These are phyloP conservation scores for Sphenodon punctatus DNA, from an alignment of 2,797 vertebrate species.

Conservation along the genomic window DNA sequence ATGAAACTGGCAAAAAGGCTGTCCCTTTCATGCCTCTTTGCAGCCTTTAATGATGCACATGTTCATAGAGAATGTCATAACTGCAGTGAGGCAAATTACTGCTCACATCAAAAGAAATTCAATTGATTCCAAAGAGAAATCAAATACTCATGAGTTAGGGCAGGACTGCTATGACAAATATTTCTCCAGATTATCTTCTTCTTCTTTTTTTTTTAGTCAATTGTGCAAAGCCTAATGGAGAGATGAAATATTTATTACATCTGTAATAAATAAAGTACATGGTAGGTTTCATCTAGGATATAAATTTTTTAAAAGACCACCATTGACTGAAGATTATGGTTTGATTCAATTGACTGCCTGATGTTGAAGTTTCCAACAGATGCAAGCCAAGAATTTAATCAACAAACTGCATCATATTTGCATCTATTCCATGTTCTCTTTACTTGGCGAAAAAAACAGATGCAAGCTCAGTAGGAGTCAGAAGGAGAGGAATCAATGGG, in stretches of 20 bases:
- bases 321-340: slow-evolving; percentile 53
- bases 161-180: slow-evolving; percentile 35
- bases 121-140: neutral
- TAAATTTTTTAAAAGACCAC: slow-evolving; percentile 11
- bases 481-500: slow-evolving; percentile 49
- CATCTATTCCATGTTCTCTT: slow-evolving; percentile 46
- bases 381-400: slow-evolving; percentile 61
- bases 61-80: slow-evolving; percentile 22
- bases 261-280: slow-evolving; percentile 14
- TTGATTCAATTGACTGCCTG: slow-evolving; percentile 59
- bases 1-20: neutral
- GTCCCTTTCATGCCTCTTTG: neutral
- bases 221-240: neutral
- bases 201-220: too few species aligned
- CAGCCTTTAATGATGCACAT: neutral
- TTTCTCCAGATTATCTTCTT: slow-evolving; percentile 16
- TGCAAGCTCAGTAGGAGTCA: slow-evolving; percentile 58
- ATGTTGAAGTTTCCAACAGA: slow-evolving; percentile 48
- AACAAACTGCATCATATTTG: slow-evolving; percentile 64
- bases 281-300: neutral
- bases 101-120: neutral
- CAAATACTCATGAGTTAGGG: neutral
- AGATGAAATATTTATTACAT: neutral
- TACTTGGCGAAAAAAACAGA: slow-evolving; percentile 61
- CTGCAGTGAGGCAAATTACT: slow-evolving; percentile 49